Percentiles rank a stretch among this genome's conserved stretches.
Conservation (phyloP, 2,113 vertebrate species). For the Aegithalos caudatus region DNA sequence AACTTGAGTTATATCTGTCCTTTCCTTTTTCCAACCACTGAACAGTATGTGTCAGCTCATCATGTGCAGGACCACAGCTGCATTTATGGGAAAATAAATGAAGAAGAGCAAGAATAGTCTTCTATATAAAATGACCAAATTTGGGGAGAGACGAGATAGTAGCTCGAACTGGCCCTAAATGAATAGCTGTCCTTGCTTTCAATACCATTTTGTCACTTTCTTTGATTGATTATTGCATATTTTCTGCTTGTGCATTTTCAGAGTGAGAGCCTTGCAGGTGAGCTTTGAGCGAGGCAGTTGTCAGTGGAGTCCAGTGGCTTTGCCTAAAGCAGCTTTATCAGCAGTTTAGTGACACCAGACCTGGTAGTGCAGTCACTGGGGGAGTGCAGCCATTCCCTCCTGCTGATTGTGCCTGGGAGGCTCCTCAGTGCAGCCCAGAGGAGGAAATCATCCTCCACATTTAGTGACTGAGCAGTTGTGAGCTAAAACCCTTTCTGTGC, state of each 20-base stretch:
- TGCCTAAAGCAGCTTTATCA: not conserved
- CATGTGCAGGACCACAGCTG: not conserved
- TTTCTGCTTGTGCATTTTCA: conserved; percentile 20
- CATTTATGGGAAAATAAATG: conserved; percentile 26
- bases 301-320: not conserved
- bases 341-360: not conserved
- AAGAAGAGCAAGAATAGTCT: not conserved
- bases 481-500: not conserved
- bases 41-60: not conserved
- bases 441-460: not conserved
- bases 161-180: not conserved
- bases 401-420: not conserved
- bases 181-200: not conserved
- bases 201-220: not conserved
- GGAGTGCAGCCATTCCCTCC: not conserved
- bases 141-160: not conserved
- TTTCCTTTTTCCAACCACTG: conserved; percentile 6
- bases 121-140: conserved; percentile 23
- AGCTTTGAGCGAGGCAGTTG: not conserved
- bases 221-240: conserved; percentile 24
- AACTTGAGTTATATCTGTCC: conserved; percentile 26
- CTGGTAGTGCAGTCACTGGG: not conserved
- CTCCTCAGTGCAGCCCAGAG: not conserved
- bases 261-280: not conserved
- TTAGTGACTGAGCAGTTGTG: not conserved